A percentile compares a stretch with the other conserved stretches of the same genome.
phyloP scores from a whole-genome alignment of 2,113 vertebrate genomes.

The Spilogale gracilis region DNA sequence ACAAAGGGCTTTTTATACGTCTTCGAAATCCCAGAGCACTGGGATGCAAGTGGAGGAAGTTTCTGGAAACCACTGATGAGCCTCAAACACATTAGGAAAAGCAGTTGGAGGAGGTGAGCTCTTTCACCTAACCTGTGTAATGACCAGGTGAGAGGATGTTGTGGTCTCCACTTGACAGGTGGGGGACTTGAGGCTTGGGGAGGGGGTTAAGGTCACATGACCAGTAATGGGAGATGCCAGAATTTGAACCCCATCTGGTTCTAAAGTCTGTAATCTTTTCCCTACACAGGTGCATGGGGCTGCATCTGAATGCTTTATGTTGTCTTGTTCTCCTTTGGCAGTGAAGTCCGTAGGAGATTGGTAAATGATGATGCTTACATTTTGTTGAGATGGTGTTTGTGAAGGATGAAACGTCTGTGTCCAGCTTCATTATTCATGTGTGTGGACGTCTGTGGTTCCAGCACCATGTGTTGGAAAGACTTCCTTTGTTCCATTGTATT shows the following conservation, averaged over 20 bases:
- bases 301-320: rapidly evolving
- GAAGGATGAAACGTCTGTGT: neutral
- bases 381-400: neutral
- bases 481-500: neutral
- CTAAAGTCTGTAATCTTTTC: neutral
- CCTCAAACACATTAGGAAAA: neutral
- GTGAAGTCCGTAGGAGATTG: neutral
- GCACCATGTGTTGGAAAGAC: neutral
- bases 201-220: neutral
- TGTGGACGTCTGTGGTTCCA: neutral
- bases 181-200: neutral
- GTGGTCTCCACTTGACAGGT: neutral
- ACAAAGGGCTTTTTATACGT: neutral
- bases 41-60: neutral
- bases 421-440: neutral
- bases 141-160: neutral
- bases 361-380: neutral
- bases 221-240: neutral
- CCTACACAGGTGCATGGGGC: neutral
- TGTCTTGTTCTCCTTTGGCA: rapidly evolving
- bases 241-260: neutral
- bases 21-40: neutral
- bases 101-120: neutral
- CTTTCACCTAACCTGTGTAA: neutral
- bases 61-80: constrained; percentile 18